Percentiles rank a stretch among this genome's conserved stretches.
These are phyloP conservation scores for Chiloscyllium punctatum DNA, from an alignment of 2,797 vertebrate species.

Conservation along the genomic window DNA sequence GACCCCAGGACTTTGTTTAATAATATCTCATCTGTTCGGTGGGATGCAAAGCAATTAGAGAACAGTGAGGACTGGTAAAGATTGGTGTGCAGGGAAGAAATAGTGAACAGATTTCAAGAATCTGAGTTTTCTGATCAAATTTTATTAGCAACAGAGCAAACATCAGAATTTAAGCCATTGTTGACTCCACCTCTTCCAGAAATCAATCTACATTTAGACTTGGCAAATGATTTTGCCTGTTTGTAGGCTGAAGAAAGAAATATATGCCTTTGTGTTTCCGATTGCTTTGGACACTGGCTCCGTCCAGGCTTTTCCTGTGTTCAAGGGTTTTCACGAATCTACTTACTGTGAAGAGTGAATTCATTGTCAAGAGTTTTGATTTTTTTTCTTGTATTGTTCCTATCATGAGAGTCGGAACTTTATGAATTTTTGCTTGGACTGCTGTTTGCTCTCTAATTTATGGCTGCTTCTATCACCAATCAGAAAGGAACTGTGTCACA, in stretches of 20 bases:
- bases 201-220: background rate
- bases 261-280: background rate
- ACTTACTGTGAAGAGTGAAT: background rate
- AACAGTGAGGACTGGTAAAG: background rate
- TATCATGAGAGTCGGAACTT: too few species aligned
- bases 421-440: background rate
- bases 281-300: background rate
- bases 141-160: background rate
- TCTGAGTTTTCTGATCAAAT: background rate
- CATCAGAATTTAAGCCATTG: background rate
- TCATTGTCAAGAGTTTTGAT: background rate
- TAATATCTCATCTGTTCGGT: background rate
- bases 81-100: background rate
- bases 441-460: background rate
- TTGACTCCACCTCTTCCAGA: background rate
- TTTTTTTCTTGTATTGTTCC: background rate
- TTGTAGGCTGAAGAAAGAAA: background rate
- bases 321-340: background rate
- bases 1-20: background rate
- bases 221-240: background rate
- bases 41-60: background rate
- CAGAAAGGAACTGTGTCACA: constrained; percentile 15
- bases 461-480: background rate
- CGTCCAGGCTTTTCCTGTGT: background rate
- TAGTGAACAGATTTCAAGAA: background rate